Evolutionary conservation across 1,140 invertebrate species (phyloP), one percentile per base, ranked within the genome.

Genomic region (Camponotus pennsylvanicus): DNA sequence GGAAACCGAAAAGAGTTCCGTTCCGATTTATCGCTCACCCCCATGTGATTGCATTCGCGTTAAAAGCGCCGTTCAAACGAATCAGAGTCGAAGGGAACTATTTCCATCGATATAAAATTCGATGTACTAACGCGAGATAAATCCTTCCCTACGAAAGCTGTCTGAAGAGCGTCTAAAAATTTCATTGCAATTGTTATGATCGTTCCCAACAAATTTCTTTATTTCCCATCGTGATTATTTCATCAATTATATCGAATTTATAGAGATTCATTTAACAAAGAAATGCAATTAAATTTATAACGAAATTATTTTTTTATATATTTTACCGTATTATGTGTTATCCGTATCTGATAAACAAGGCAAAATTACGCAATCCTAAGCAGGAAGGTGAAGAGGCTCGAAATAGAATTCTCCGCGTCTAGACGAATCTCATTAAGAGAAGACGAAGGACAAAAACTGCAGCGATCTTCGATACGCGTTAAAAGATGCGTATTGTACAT

Each of bases 11-110:
- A 80, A 80, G 77, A 57, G 77, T 55, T 57, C 21, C 45, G 63
- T 37, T 13, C 34, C 45, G 77, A 80, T 80, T 80, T 70, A 80
- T 80, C 64, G 45, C 15, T n/a, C 34, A 45, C 77, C 13, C 61
- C n/a, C 13, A 13, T 6, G 64, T 42, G 77, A 80, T 80, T 70
- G 77, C 77, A 80, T 80, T 80, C 77, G 49, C 45, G 64, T 70
- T 80, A 80, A 80, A 80, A 80, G 77, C 61, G 18, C 76, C 76
- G 59, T 61, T 55, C 34, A 34, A 80, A 80, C 77, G 34, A 55
- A 69, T 52, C 64, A 37, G 63, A 79, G 27, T 69, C 64, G 34
- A 69, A 37, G n/a, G 27, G 66, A 37, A 70, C 64, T 42, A n/a
- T 80, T 80, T 37, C 66, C 40, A 42, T 15, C 66, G 67, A 37